phyloP scores from a whole-genome alignment of 2,888 invertebrate species.

The Raillietiella orientalis region DNA sequence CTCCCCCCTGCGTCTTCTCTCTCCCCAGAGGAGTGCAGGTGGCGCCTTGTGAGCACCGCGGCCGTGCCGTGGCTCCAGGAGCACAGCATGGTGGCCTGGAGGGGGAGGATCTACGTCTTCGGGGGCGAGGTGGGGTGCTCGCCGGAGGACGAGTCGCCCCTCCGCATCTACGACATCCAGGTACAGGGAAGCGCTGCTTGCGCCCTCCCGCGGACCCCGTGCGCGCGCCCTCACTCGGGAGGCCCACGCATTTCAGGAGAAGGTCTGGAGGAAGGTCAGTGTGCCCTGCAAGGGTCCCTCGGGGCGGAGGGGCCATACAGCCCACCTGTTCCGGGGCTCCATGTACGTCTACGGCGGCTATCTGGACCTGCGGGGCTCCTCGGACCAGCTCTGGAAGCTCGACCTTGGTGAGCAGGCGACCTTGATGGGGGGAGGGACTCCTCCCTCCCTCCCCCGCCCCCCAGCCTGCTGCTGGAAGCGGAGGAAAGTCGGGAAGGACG shows the following conservation, averaged over 20 bases:
- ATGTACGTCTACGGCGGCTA: slow-evolving; percentile 66
- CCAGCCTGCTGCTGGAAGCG: slow-evolving; percentile 2
- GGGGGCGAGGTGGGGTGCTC: slow-evolving; percentile 56
- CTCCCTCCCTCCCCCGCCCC: background rate
- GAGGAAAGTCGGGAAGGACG: too few relatives aligned
- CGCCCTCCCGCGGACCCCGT: too few relatives aligned
- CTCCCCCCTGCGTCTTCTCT: background rate
- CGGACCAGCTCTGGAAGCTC: slow-evolving; percentile 55
- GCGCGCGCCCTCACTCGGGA: too few relatives aligned
- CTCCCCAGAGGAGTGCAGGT: background rate
- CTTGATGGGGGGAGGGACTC: too few relatives aligned
- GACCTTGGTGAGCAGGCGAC: slow-evolving; percentile 36
- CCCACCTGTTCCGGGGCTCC: slow-evolving; percentile 36
- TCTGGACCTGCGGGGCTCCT: slow-evolving; percentile 47
- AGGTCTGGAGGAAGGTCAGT: slow-evolving; percentile 23
- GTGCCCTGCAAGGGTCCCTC: slow-evolving; percentile 20
- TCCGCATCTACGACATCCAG: slow-evolving; percentile 49
- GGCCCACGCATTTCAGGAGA: slow-evolving; percentile 18
- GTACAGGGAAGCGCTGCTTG: too few relatives aligned
- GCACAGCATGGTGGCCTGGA: slow-evolving; percentile 45
- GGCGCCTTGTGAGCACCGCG: background rate
- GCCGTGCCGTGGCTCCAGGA: slow-evolving; percentile 44
- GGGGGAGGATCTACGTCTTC: slow-evolving; percentile 41
- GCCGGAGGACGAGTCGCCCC: slow-evolving; percentile 37
- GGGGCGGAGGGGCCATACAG: slow-evolving; percentile 48